Evolutionary conservation across 2,113 vertebrate genomes (phyloP).

Genomic region (Actinemys pallida): DNA sequence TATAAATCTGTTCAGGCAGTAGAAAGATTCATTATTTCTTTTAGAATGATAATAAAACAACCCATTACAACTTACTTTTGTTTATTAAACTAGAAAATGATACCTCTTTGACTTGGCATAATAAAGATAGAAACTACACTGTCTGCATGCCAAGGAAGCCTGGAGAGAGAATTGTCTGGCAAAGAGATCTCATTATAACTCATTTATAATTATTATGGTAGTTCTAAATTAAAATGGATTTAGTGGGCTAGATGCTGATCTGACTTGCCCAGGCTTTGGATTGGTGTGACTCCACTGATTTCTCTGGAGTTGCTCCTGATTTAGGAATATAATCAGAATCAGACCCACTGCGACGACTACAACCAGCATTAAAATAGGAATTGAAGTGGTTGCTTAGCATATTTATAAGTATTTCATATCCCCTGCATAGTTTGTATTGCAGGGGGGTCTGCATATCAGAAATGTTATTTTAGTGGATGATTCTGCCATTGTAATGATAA

Average conservation of each 20-base stretch:
- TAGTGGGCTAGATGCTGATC: neutral
- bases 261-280: neutral
- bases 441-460: neutral
- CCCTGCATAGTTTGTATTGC: neutral
- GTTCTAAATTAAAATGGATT: neutral
- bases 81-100: neutral
- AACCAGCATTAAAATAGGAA: neutral
- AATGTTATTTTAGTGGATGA: neutral
- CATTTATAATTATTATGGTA: neutral
- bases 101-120: neutral
- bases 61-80: neutral
- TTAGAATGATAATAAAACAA: neutral
- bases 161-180: neutral
- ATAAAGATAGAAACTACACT: neutral
- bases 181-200: neutral
- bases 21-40: neutral
- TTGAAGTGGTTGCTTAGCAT: neutral
- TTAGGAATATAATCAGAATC: neutral
- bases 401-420: neutral
- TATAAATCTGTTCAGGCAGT: neutral
- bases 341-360: neutral
- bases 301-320: neutral
- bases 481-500: neutral
- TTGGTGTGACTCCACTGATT: neutral
- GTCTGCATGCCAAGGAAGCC: neutral